Conservation (phyloP, 2,113 vertebrate species). For the Cisticola juncidis region DNA sequence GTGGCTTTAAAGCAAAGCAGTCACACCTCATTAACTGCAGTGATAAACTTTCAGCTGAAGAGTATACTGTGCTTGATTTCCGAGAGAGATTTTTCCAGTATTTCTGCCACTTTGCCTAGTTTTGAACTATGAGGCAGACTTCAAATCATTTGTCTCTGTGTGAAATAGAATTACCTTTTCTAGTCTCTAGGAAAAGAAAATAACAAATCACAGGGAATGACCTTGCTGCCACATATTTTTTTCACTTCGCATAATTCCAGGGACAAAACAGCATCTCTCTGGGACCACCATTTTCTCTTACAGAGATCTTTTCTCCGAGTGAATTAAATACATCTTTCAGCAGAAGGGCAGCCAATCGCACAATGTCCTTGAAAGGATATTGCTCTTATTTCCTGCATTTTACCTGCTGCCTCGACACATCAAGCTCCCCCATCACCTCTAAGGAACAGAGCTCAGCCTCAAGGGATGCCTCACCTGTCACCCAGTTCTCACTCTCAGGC, state of each 20-base stretch:
- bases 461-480: too few relatives aligned
- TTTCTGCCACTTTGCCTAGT: background rate
- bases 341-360: background rate
- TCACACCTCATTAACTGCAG: constrained; percentile 22
- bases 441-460: background rate
- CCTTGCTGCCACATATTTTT: background rate
- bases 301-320: background rate
- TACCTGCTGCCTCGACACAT: background rate
- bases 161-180: constrained; percentile 35
- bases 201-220: background rate
- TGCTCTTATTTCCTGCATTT: background rate
- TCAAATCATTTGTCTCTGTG: background rate
- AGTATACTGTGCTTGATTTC: background rate
- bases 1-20: constrained; percentile 10
- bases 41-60: background rate
- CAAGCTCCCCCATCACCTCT: rapidly evolving
- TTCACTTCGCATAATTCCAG: constrained; percentile 10
- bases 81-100: background rate
- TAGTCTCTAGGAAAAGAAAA: constrained; percentile 7
- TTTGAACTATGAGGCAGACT: constrained; percentile 4
- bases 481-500: background rate
- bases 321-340: background rate
- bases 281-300: background rate
- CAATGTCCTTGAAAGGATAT: background rate
- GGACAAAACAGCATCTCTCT: background rate